These are phyloP conservation scores for Osmerus mordax DNA, from an alignment of 2,113 vertebrate genomes.

Conservation along the genomic window DNA sequence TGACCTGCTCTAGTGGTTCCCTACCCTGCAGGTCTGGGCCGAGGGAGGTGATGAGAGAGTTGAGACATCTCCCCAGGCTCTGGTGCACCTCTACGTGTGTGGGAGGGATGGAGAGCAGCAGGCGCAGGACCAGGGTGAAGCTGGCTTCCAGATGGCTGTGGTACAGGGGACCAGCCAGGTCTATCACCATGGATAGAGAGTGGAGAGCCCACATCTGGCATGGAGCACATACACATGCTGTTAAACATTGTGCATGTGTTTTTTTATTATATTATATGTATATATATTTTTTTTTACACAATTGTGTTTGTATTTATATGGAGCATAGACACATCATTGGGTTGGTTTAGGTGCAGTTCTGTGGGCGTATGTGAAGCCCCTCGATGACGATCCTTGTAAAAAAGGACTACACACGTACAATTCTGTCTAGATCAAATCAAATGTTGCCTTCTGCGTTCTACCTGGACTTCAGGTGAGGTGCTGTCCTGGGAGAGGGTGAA, in stretches of 20 bases:
- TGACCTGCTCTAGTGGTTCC: no score
- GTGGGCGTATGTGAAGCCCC: not conserved
- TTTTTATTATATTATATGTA: not conserved
- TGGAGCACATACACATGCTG: conserved; percentile 1
- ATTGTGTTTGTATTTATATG: not conserved
- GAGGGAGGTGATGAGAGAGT: conserved; percentile 66
- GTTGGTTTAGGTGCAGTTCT: not conserved
- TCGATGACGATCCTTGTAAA: no score
- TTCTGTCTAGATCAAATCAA: no score
- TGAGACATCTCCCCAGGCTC: conserved; percentile 77
- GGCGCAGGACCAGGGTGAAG: conserved; percentile 79
- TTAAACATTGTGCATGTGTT: not conserved
- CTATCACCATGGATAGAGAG: conserved; percentile 82
- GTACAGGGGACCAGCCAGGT: conserved; percentile 82
- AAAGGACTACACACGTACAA: no score
- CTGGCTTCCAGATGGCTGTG: conserved; percentile 79
- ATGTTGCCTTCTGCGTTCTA: conserved; percentile 37
- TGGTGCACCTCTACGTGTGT: conserved; percentile 84
- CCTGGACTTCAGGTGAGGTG: conserved; percentile 94
- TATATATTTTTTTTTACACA: no score
- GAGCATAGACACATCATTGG: not conserved
- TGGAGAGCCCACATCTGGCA: conserved; percentile 83
- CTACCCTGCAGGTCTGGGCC: conserved; percentile 69
- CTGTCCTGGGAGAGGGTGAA: conserved; percentile 91
- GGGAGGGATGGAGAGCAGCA: conserved; percentile 81